Evolutionary conservation across 2,888 invertebrate species (phyloP), one percentile per base, ranked within the genome.

Genomic region (Leptopilina syphax): DNA sequence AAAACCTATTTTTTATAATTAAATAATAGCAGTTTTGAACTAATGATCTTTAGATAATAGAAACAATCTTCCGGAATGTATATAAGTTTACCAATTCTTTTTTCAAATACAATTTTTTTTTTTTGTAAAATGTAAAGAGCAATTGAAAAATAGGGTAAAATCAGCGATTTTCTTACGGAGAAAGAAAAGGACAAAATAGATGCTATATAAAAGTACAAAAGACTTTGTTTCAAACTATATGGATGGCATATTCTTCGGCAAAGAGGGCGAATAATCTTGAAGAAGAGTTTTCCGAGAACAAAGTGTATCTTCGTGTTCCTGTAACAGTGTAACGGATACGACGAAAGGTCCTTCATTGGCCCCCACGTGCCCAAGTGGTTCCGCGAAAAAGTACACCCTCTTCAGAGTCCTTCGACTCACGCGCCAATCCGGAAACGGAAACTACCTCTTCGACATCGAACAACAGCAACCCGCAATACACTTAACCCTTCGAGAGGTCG

Each of bases 391-490:
- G 81, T 83, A 87, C 85, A 88, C 86, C 88, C 88, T 87, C 89
- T 88, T 87, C 84, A 86, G 84, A 78, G 83, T 85, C 86, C 86
- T 87, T 86, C 80, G 78, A 85, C 84, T 87, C 88, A 86, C 88
- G 87, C 88, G 87, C 87, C 90, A 88, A 90, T 90, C 89, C 91
- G 91, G 91, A 91, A 91, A 85, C 91, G 91, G 91, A 91, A 91
- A 89, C 86, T 82, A 85, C 86, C 87, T 86, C 89, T 91, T 85
- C 84, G 82, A 70, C 82, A 77, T 78, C 78, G 76, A 83, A 84
- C 80, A 81, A 83, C 84, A 84, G 85, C 82, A 79, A 85, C 79
- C 79, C 79, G 82, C 80, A 77, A 85, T 82, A 81, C 83, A 85
- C 88, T 90, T 90, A 90, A 90, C 90, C 91, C 91, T 89, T 89